phyloP scores from a whole-genome alignment of 2,888 invertebrate genomes.

The Helobdella robusta region DNA sequence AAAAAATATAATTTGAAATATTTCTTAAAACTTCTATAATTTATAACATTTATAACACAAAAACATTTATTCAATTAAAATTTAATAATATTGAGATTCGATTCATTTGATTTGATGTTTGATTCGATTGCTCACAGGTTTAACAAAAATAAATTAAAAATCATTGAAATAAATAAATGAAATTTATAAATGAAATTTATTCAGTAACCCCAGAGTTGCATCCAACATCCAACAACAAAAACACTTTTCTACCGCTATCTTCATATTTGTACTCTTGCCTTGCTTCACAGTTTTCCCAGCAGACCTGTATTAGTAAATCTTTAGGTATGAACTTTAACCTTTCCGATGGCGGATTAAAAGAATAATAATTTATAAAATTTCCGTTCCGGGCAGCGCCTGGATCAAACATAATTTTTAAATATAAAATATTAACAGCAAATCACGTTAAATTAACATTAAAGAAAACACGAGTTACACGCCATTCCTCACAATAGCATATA shows the following conservation, averaged over 20 bases:
- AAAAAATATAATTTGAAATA: too few relatives aligned
- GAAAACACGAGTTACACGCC: too few relatives aligned
- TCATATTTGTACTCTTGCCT: too few relatives aligned
- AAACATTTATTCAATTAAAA: not conserved
- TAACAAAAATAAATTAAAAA: not conserved
- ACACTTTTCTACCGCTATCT: not conserved
- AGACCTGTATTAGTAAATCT: conserved; percentile 46
- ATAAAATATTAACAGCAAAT: too few relatives aligned
- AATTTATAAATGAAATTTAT: not conserved
- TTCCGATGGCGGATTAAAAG: conserved; percentile 65
- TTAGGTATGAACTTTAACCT: conserved; percentile 59
- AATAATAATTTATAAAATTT: conserved; percentile 78
- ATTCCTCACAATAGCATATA: too few relatives aligned
- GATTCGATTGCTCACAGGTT: too few relatives aligned
- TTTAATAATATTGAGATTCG: not conserved
- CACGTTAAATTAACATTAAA: too few relatives aligned
- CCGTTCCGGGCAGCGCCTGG: conserved; percentile 71
- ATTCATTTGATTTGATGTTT: not conserved
- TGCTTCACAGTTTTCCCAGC: conserved; percentile 51
- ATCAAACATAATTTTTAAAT: conserved; percentile 25
- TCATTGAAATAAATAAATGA: not conserved
- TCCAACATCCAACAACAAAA: conserved; percentile 58
- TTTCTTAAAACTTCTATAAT: not conserved
- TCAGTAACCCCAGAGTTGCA: conserved; percentile 66
- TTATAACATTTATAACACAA: not conserved